Evolutionary conservation across 1,140 invertebrate genomes (phyloP).

Genomic region (Heliothis virescens): DNA sequence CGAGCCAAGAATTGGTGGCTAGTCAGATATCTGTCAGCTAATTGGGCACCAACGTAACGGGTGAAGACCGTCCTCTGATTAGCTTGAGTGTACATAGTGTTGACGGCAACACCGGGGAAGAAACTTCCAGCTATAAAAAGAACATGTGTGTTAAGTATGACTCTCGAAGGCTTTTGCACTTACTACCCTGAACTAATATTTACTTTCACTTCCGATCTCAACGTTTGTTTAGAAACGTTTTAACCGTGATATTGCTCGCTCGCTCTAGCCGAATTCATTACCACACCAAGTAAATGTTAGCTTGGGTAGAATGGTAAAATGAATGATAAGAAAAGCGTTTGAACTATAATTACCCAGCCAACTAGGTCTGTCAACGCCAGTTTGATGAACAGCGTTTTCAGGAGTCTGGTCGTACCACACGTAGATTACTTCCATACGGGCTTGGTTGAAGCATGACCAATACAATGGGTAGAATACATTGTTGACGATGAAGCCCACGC

Average conservation of each 20-base stretch:
- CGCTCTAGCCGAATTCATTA: no score
- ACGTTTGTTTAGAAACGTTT: no score
- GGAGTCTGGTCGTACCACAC: slow-evolving; percentile 74
- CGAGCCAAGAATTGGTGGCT: slow-evolving; percentile 84
- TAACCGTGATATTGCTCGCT: no score
- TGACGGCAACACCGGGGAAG: slow-evolving; percentile 75
- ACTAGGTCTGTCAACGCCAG: slow-evolving; percentile 72
- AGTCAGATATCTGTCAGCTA: slow-evolving; percentile 74
- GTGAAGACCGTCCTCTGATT: slow-evolving; percentile 71
- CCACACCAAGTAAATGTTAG: no score
- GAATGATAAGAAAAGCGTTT: no score
- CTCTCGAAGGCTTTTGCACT: no score
- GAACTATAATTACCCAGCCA: slow-evolving; percentile 66
- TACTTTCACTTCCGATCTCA: not conserved
- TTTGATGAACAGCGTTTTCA: slow-evolving; percentile 70
- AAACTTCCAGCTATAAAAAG: slow-evolving; percentile 72
- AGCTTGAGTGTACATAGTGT: slow-evolving; percentile 75
- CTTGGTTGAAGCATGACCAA: slow-evolving; percentile 77
- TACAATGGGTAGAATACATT: slow-evolving; percentile 71
- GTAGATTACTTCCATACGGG: slow-evolving; percentile 77
- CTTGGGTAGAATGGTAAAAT: no score
- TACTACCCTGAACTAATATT: not conserved
- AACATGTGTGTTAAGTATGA: not conserved
- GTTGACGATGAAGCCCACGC: slow-evolving; percentile 74
- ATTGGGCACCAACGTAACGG: slow-evolving; percentile 61